Conservation (phyloP, 2,113 vertebrate species). For the Gnathonemus echidnorhynchus region DNA sequence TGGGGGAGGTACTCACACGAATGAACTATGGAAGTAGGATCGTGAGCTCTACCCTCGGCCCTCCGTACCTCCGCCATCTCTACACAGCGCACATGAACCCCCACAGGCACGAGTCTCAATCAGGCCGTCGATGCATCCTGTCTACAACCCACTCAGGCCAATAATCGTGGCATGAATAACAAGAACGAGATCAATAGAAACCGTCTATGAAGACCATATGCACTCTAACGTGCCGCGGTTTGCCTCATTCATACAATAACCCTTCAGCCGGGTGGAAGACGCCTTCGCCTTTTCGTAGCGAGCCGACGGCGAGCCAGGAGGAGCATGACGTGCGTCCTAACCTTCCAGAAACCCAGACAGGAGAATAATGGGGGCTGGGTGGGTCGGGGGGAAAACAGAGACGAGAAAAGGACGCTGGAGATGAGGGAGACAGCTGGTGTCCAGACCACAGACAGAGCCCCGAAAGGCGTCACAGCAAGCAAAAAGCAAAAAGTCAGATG, state of each 20-base stretch:
- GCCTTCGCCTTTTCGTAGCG: not conserved
- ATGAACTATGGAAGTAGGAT: not conserved
- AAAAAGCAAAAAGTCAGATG: not conserved
- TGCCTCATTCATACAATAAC: not conserved
- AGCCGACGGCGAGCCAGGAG: not conserved
- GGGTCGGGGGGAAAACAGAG: not conserved
- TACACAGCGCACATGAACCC: not conserved
- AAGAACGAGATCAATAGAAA: not conserved
- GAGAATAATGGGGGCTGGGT: not conserved
- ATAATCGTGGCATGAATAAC: slow-evolving; percentile 3
- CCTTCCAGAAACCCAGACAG: not conserved
- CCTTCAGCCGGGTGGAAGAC: not conserved
- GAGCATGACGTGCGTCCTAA: too few species aligned
- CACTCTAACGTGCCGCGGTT: not conserved
- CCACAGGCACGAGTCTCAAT: not conserved
- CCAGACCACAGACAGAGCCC: not conserved
- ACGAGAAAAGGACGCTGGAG: not conserved
- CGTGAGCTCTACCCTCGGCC: not conserved
- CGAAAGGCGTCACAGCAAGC: not conserved
- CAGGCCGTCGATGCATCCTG: not conserved
- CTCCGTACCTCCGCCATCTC: not conserved
- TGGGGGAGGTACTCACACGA: not conserved
- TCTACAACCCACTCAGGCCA: not conserved
- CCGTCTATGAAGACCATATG: not conserved
- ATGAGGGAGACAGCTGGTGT: not conserved